Percentiles rank a stretch among this genome's conserved stretches.
phyloP scores from a whole-genome alignment of 2,888 invertebrate genomes.

The Diarsia rubi region DNA sequence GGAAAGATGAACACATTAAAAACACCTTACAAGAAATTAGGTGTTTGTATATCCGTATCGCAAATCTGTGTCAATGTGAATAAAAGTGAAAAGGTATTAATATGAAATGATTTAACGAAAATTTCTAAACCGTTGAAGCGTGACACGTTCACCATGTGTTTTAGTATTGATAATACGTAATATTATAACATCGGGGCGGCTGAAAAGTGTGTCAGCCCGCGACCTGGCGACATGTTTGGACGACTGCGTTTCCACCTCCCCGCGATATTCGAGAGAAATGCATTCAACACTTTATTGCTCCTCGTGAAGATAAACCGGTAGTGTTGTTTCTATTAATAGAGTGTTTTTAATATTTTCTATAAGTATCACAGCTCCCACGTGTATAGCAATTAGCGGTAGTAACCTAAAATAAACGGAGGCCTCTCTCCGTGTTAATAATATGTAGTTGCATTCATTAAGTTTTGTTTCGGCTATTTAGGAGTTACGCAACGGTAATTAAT shows the following conservation, averaged over 20 bases:
- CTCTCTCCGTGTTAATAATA: conserved; percentile 50
- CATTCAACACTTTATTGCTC: conserved; percentile 52
- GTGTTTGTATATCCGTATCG: conserved; percentile 37
- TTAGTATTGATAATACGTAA: conserved; percentile 71
- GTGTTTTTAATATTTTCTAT: conserved; percentile 46
- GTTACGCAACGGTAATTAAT: conserved; percentile 43
- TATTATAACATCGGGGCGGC: conserved; percentile 80
- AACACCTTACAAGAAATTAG: background rate
- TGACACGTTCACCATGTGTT: conserved; percentile 58
- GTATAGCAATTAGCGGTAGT: conserved; percentile 54
- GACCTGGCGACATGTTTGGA: conserved; percentile 63
- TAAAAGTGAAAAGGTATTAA: conserved; percentile 68
- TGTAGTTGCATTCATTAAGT: conserved; percentile 49
- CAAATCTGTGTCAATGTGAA: conserved; percentile 58
- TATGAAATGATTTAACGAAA: conserved; percentile 54
- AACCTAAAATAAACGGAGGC: conserved; percentile 45
- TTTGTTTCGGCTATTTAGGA: conserved; percentile 43
- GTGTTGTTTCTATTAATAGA: conserved; percentile 57
- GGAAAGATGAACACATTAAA: background rate
- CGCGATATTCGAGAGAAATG: conserved; percentile 56
- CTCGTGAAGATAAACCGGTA: conserved; percentile 56
- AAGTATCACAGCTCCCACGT: conserved; percentile 47
- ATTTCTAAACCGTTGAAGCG: conserved; percentile 61
- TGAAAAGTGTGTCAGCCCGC: conserved; percentile 85
- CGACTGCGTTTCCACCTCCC: conserved; percentile 35